Evolutionary conservation across 2,888 invertebrate species (phyloP).

Genomic region (Euphydryas editha): DNA sequence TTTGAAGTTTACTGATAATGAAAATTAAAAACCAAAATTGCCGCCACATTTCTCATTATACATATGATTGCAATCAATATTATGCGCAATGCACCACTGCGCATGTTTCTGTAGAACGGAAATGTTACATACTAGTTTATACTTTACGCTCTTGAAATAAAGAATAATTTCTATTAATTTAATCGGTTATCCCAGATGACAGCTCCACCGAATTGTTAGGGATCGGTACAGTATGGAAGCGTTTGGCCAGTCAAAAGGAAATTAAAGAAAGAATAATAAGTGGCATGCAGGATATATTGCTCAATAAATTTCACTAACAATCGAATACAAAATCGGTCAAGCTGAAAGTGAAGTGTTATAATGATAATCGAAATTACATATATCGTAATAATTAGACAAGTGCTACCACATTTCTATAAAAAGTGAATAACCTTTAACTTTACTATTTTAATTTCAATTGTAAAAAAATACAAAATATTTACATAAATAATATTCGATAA

Average conservation of each 20-base stretch:
- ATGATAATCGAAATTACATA: slow-evolving; percentile 30
- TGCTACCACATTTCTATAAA: slow-evolving; percentile 28
- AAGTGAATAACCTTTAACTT: slow-evolving; percentile 33
- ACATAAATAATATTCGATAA: background rate
- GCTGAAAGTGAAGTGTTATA: slow-evolving; percentile 27
- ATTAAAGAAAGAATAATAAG: slow-evolving; percentile 30
- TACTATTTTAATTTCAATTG: slow-evolving; percentile 2
- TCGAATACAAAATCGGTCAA: slow-evolving; percentile 21
- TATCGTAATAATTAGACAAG: slow-evolving; percentile 18
- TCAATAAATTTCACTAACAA: slow-evolving; percentile 15
- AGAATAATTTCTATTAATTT: slow-evolving; percentile 30
- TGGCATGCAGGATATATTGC: slow-evolving; percentile 17
- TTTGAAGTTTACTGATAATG: slow-evolving; percentile 7
- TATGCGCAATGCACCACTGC: slow-evolving; percentile 79
- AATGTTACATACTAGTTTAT: slow-evolving; percentile 40
- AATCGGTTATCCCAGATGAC: slow-evolving; percentile 61
- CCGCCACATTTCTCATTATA: slow-evolving; percentile 72
- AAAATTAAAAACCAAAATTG: slow-evolving; percentile 52
- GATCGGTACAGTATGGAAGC: slow-evolving; percentile 67
- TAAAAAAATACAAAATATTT: background rate
- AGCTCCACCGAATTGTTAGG: slow-evolving; percentile 61
- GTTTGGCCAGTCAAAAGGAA: slow-evolving; percentile 56
- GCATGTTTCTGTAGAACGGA: slow-evolving; percentile 68
- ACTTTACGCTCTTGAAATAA: slow-evolving; percentile 39
- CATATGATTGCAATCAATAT: slow-evolving; percentile 79